Evolutionary conservation across 35 echinoderm and acorn worm species (phyloP).

Genomic region (Nesometra sesokonis): DNA sequence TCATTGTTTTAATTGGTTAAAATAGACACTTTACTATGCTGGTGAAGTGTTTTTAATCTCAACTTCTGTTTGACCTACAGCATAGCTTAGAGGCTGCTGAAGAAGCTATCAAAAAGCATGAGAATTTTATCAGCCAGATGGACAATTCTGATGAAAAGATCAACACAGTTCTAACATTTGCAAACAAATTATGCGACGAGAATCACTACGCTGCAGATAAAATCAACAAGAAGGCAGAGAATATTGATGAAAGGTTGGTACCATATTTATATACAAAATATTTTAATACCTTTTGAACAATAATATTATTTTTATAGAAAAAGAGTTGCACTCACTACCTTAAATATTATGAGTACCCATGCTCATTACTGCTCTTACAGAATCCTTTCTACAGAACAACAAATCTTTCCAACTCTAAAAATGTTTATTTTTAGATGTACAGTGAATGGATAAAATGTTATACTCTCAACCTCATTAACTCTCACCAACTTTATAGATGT

Average conservation of each 20-base stretch:
- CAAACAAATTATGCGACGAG: slow-evolving; percentile 83
- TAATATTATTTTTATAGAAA: too few relatives aligned
- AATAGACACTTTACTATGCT: too few relatives aligned
- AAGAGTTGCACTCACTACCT: too few relatives aligned
- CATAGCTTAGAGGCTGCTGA: slow-evolving; percentile 78
- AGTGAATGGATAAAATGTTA: too few relatives aligned
- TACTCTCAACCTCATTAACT: too few relatives aligned
- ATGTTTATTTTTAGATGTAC: too few relatives aligned
- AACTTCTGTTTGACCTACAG: slow-evolving; percentile 12
- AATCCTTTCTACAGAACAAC: neutral
- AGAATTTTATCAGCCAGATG: slow-evolving; percentile 94
- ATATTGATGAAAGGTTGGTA: slow-evolving; percentile 83
- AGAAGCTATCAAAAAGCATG: slow-evolving; percentile 95
- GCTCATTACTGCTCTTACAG: too few relatives aligned
- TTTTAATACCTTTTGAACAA: neutral
- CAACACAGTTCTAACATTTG: slow-evolving; percentile 77
- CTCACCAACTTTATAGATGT: too few relatives aligned
- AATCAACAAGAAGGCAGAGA: slow-evolving; percentile 98
- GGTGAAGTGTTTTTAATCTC: too few relatives aligned
- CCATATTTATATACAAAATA: neutral
- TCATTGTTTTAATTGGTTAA: too few relatives aligned
- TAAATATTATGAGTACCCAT: too few relatives aligned
- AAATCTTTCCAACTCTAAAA: too few relatives aligned
- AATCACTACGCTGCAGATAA: slow-evolving; percentile 97
- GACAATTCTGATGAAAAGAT: slow-evolving; percentile 94